phyloP scores from a whole-genome alignment of 2,888 invertebrate species.

The Esperia sulphurella region DNA sequence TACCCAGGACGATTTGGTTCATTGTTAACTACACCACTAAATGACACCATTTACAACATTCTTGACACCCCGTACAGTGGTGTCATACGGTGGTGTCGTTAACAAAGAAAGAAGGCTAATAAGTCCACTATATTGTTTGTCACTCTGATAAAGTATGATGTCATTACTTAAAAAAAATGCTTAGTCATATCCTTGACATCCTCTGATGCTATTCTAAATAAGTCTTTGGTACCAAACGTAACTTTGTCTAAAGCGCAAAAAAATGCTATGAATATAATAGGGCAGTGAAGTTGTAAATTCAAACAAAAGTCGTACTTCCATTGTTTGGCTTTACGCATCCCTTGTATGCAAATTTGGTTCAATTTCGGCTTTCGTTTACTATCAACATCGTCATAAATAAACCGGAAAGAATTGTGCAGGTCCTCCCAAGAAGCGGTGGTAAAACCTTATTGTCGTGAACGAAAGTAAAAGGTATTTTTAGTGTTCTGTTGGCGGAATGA shows the following conservation, averaged over 20 bases:
- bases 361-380: slow-evolving; percentile 47
- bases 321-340: slow-evolving; percentile 32
- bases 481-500: background rate
- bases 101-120: no score
- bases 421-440: slow-evolving; percentile 24
- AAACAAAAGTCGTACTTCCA: slow-evolving; percentile 18
- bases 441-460: slow-evolving; percentile 23
- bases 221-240: slow-evolving; percentile 19
- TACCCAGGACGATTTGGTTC: no score
- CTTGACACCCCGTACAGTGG: no score
- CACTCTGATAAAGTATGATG: background rate
- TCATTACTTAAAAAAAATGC: background rate
- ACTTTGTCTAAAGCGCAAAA: slow-evolving; percentile 27
- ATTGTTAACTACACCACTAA: no score
- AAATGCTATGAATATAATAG: slow-evolving; percentile 31
- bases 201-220: slow-evolving; percentile 37
- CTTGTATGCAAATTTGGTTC: slow-evolving; percentile 60
- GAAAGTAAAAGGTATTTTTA: slow-evolving; percentile 25
- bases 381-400: slow-evolving; percentile 45
- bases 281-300: slow-evolving; percentile 19
- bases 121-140: no score
- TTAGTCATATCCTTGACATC: slow-evolving; percentile 17
- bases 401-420: slow-evolving; percentile 28
- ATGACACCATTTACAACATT: no score
- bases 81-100: no score